Percentiles rank a stretch among this genome's conserved stretches.
Conservation (phyloP, 2,888 invertebrate species). For the Erannis defoliaria region DNA sequence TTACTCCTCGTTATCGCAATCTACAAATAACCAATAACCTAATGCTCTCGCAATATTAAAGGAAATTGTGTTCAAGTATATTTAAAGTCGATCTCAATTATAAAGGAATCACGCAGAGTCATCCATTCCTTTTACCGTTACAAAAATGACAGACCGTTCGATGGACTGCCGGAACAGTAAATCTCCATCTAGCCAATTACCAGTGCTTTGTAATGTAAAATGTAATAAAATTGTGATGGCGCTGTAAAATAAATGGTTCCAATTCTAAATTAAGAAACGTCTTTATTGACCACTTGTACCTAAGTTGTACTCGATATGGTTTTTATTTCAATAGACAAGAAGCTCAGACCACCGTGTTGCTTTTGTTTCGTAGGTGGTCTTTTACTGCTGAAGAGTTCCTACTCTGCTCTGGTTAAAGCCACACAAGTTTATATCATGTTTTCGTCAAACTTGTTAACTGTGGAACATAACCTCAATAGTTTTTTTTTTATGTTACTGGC, state of each 20-base stretch:
- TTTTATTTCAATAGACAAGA: conserved; percentile 33
- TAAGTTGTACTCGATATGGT: background rate
- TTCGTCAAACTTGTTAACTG: background rate
- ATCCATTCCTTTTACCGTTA: conserved; percentile 81
- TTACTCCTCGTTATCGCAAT: too few species aligned
- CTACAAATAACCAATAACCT: too few species aligned
- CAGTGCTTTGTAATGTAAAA: conserved; percentile 30
- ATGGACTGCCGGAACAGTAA: conserved; percentile 26
- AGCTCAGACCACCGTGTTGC: background rate
- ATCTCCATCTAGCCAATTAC: conserved; percentile 32
- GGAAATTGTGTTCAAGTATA: conserved; percentile 25
- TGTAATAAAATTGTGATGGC: conserved; percentile 27
- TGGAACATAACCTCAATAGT: too few species aligned
- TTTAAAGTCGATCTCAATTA: conserved; percentile 69
- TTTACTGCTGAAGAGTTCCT: background rate
- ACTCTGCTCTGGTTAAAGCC: too few species aligned
- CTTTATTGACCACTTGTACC: conserved; percentile 6
- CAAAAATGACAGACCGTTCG: conserved; percentile 66
- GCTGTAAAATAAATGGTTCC: conserved; percentile 27
- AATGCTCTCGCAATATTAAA: conserved; percentile 9
- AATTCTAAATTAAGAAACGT: conserved; percentile 19
- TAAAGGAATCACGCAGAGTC: conserved; percentile 78
- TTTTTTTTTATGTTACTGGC: too few species aligned
- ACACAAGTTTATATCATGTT: too few species aligned
- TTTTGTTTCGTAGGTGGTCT: conserved; percentile 12